phyloP scores from a whole-genome alignment of 2,888 invertebrate species.

The Heliothis peltigera region DNA sequence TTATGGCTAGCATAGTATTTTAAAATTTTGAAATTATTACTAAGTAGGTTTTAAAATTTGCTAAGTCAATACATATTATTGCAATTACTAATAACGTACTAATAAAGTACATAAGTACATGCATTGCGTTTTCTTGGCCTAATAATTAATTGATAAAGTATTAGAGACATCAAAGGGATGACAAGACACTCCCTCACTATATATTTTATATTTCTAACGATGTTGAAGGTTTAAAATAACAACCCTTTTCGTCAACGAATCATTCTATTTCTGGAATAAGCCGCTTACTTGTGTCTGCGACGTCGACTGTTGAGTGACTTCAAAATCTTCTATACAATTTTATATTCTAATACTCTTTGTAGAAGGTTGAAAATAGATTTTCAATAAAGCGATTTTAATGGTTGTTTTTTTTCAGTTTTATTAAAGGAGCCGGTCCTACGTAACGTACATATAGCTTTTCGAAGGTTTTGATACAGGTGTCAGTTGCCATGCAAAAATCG shows the following conservation, averaged over 20 bases:
- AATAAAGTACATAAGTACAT: no score
- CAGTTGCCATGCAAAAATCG: conserved; percentile 35
- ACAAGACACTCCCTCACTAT: no score
- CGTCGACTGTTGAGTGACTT: conserved; percentile 24
- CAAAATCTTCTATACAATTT: not conserved
- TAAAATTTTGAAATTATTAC: no score
- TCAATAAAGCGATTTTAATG: conserved; percentile 17
- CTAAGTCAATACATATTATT: no score
- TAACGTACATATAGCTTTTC: conserved; percentile 37
- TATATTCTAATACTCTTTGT: not conserved
- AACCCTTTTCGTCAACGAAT: conserved; percentile 52
- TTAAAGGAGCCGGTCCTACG: conserved; percentile 39
- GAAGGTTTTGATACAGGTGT: conserved; percentile 54
- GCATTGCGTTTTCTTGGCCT: no score
- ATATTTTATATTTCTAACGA: not conserved
- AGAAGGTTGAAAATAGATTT: conserved; percentile 19
- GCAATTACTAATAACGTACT: no score
- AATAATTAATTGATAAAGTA: no score
- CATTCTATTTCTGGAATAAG: conserved; percentile 51
- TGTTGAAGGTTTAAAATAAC: conserved; percentile 48
- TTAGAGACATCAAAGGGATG: no score
- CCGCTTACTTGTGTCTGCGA: conserved; percentile 48
- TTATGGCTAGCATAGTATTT: no score
- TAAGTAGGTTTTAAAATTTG: no score
- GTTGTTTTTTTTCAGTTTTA: conserved; percentile 54